Evolutionary conservation across 2,797 vertebrate species (phyloP).

Genomic region (Tympanoctomys barrerae): DNA sequence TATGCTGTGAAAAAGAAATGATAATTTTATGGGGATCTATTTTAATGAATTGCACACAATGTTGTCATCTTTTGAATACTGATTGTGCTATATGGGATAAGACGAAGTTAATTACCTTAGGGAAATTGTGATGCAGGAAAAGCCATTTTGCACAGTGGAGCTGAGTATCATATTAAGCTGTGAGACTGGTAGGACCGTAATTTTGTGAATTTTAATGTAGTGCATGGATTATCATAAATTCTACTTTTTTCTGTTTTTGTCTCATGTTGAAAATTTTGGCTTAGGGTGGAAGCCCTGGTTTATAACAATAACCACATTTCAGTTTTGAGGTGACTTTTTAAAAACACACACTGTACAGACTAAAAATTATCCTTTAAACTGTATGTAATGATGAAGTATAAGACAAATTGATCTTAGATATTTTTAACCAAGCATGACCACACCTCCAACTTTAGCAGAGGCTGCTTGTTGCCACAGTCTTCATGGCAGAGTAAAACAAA

Average conservation of each 20-base stretch:
- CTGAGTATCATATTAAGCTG: background rate
- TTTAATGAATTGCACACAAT: background rate
- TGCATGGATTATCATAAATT: background rate
- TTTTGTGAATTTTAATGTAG: background rate
- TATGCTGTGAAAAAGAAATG: background rate
- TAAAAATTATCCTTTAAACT: slow-evolving; percentile 71
- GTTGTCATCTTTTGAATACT: background rate
- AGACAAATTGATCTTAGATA: slow-evolving; percentile 79
- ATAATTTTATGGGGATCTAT: background rate
- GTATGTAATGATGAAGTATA: slow-evolving; percentile 69
- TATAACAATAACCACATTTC: slow-evolving; percentile 74
- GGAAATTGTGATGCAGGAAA: background rate
- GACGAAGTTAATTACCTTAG: background rate
- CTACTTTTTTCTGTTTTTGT: background rate
- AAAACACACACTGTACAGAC: slow-evolving; percentile 32
- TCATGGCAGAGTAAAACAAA: slow-evolving; percentile 43
- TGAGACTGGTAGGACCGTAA: background rate
- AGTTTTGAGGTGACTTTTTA: slow-evolving; percentile 48
- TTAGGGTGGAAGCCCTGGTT: slow-evolving; percentile 60
- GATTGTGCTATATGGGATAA: background rate
- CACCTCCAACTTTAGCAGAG: slow-evolving; percentile 77
- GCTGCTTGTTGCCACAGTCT: background rate
- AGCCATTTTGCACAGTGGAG: background rate
- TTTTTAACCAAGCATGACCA: slow-evolving; percentile 78
- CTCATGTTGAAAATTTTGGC: slow-evolving; percentile 72